Evolutionary conservation across 92 coral and sea anemone genomes (phyloP).

Genomic region (Galaxea fascicularis): DNA sequence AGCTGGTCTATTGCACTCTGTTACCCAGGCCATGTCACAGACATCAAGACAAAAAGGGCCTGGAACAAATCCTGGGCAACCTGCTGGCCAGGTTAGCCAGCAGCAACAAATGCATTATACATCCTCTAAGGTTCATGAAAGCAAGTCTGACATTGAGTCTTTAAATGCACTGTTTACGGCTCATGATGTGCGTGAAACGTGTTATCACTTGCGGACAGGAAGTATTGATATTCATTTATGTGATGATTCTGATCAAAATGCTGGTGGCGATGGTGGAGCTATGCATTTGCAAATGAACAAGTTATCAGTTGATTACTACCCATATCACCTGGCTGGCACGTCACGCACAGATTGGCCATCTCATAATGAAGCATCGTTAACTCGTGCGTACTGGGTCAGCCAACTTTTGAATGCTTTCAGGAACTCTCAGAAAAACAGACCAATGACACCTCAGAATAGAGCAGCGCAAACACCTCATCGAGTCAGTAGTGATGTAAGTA

Average conservation of each 20-base stretch:
- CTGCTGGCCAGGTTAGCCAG: slow-evolving; percentile 69
- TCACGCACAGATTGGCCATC: slow-evolving; percentile 91
- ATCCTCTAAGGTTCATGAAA: slow-evolving; percentile 59
- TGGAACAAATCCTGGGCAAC: slow-evolving; percentile 52
- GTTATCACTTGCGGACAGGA: slow-evolving; percentile 90
- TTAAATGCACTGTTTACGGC: slow-evolving; percentile 74
- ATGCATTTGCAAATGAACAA: slow-evolving; percentile 94
- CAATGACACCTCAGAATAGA: slow-evolving; percentile 33
- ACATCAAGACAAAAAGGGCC: slow-evolving; percentile 63
- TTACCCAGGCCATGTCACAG: slow-evolving; percentile 73
- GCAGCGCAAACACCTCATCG: slow-evolving; percentile 40
- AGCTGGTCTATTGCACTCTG: slow-evolving; percentile 82
- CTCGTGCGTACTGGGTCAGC: slow-evolving; percentile 96
- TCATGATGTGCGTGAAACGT: slow-evolving; percentile 89
- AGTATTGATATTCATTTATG: slow-evolving; percentile 92
- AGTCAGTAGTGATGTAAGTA: slow-evolving; percentile 69
- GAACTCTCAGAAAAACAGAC: slow-evolving; percentile 76
- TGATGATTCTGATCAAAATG: slow-evolving; percentile 76
- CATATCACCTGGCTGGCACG: slow-evolving; percentile 96
- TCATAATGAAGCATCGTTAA: slow-evolving; percentile 95
- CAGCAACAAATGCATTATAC: slow-evolving; percentile 58
- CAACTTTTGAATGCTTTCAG: slow-evolving; percentile 86
- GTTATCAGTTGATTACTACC: slow-evolving; percentile 89
- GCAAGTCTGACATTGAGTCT: slow-evolving; percentile 52
- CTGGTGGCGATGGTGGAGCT: slow-evolving; percentile 80